Evolutionary conservation across 2,888 invertebrate genomes (phyloP), one percentile per base, ranked within the genome.

Genomic region (Drosophila atripex): DNA sequence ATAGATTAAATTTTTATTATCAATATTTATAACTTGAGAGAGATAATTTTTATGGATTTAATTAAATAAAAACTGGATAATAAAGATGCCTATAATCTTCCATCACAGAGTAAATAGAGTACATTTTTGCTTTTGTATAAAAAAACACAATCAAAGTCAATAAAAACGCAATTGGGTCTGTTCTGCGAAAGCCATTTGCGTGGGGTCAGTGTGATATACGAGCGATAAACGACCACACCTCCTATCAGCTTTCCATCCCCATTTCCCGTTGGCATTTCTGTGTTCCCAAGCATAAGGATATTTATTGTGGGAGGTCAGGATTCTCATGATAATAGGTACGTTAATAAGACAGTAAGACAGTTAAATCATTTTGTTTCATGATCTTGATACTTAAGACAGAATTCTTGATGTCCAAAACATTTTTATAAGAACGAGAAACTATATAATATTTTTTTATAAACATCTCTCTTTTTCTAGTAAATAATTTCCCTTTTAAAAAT

Each of bases 271-370:
- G 9, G 7, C 32, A 18, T 21, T n/a, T 11, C 11, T 7, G 23
- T 4, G 18, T 14, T 38, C 4, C 35, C n/a, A 35, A 7, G 8
- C 18, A 11, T 12, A 54, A 60, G 53, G 49, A 50, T 39, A 59
- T 23, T 50, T 50, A 47, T 64, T 80, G 80, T 71, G 80, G 74
- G 71, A 77, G 87, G 87, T 82, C 87, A 86, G 87, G 87, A 80
- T 28, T 28, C 28, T 2, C 2, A 28, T 28, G 28, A 28, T 86
- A 84, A 86, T 84, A 80, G 80, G 80, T 86, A 80, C 84, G 80
- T 86, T 87, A 80, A 86, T 80, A 86, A 80, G 80, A 80, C 80
- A 80, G 61, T 80, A 14, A 2, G 18, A 18, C 18, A 18, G n/a
- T n/a, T 14, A 6, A 35, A 35, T 35, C n/a, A 14, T n/a, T 14